Evolutionary conservation across 2,797 vertebrate genomes (phyloP), one percentile per base, ranked within the genome.

Genomic region (Ataeniobius toweri): DNA sequence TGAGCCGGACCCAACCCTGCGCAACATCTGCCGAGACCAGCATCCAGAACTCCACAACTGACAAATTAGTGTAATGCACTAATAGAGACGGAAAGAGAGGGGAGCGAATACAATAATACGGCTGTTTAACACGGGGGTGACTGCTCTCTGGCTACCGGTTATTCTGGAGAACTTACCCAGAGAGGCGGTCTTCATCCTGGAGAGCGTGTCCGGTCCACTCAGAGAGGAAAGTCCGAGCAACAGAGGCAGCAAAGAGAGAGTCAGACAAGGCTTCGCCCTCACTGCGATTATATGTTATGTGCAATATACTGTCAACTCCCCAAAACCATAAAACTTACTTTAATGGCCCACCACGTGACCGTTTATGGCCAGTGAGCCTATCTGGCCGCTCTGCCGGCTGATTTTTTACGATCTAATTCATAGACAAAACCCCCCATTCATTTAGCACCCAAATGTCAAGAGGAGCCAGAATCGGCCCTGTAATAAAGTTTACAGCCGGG

Each of bases 311-410:
- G 98, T 99, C 98, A 97, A 99, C 98, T 99, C 98, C 98, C 98
- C 97, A 98, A 99, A 99, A 99, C 98, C 98, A 99, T 99, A 99
- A 99, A 99, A 98, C 97, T 98, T 99, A 98, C 97, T 99, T 99
- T 99, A 99, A 99, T 99, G 97, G 97, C 97, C 67, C 93, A 97
- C 95, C 98, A 99, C 97, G 98, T 99, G 98, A 99, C 97, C 95
- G 96, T 98, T 98, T 98, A 99, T 99, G 98, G 97, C 98, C 98
- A 98, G 97, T 97, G 96, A 98, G 97, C 97, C 98, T 97, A 98
- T 99, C 97, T 98, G 97, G 97, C 96, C 96, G 96, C 95, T 96
- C 96, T 97, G 67, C 96, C 95, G 97, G 97, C 97, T 97, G 97
- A 98, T 97, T 98, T 98, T 69, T 99, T 99, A 99, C 97, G 97